Percentiles rank a stretch among this genome's conserved stretches.
Conservation (phyloP, 2,888 invertebrate species). For the Chloromyia formosa region DNA sequence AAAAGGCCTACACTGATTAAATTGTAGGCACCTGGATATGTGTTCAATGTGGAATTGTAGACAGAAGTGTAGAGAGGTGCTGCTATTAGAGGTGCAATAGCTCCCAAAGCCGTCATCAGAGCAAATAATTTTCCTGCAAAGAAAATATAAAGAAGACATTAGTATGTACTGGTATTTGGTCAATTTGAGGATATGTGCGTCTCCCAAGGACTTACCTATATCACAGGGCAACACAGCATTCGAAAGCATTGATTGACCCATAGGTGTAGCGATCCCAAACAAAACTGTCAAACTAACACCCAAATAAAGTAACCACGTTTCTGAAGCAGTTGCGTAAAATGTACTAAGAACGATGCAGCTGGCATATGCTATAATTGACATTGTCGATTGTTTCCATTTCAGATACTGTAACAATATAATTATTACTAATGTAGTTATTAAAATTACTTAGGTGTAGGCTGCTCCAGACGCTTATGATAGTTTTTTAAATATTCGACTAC, state of each 20-base stretch:
- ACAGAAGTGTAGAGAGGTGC: slow-evolving; percentile 72
- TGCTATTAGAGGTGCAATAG: slow-evolving; percentile 69
- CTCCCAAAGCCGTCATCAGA: slow-evolving; percentile 72
- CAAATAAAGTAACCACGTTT: slow-evolving; percentile 54
- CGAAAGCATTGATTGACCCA: slow-evolving; percentile 63
- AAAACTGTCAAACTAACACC: slow-evolving; percentile 59
- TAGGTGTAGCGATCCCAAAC: slow-evolving; percentile 60
- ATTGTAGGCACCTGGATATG: slow-evolving; percentile 62
- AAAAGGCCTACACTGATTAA: slow-evolving; percentile 19
- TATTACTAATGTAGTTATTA: background rate
- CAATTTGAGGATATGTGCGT: background rate
- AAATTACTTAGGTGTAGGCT: no score
- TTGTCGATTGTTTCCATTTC: background rate
- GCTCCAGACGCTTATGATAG: no score
- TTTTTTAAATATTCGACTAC: no score
- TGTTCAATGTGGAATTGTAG: slow-evolving; percentile 68
- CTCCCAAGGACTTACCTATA: slow-evolving; percentile 59
- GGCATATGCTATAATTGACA: slow-evolving; percentile 52
- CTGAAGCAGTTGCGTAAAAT: slow-evolving; percentile 57
- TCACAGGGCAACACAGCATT: slow-evolving; percentile 59
- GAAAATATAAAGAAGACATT: background rate
- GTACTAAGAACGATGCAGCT: slow-evolving; percentile 57
- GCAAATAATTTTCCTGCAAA: slow-evolving; percentile 73
- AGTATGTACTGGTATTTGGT: no score
- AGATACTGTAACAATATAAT: background rate